phyloP scores from a whole-genome alignment of 2,888 invertebrate genomes.

The Polymixis flavicincta region DNA sequence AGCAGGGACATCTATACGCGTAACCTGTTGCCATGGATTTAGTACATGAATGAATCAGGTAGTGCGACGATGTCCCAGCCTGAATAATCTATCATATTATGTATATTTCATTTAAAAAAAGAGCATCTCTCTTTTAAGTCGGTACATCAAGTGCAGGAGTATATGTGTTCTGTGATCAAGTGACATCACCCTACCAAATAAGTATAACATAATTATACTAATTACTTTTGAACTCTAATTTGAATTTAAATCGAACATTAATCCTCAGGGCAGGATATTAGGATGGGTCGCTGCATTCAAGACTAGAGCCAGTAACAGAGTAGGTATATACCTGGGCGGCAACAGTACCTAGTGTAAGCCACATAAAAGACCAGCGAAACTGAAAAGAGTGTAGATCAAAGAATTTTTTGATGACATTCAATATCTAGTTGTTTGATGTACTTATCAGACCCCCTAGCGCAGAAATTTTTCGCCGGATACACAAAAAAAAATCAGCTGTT shows the following conservation, averaged over 20 bases:
- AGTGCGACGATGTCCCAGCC: too few species aligned
- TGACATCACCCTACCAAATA: background rate
- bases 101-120: too few species aligned
- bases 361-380: background rate
- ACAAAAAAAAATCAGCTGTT: too few species aligned
- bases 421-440: background rate
- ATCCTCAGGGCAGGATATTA: background rate
- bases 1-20: too few species aligned
- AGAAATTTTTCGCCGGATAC: too few species aligned
- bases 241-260: background rate
- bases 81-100: background rate
- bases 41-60: too few species aligned
- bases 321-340: background rate
- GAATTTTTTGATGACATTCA: background rate
- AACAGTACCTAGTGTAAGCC: background rate
- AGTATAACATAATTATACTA: slow-evolving; percentile 5
- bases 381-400: too few species aligned
- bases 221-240: slow-evolving; percentile 4
- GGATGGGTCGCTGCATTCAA: too few species aligned
- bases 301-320: background rate
- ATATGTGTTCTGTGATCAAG: too few species aligned
- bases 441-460: too few species aligned
- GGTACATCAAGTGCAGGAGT: too few species aligned
- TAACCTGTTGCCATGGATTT: too few species aligned
- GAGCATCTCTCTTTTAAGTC: background rate